Base-by-base conservation (phyloP, 2,888 invertebrate genomes). In the Polydrusus pterygomalis region DNA sequence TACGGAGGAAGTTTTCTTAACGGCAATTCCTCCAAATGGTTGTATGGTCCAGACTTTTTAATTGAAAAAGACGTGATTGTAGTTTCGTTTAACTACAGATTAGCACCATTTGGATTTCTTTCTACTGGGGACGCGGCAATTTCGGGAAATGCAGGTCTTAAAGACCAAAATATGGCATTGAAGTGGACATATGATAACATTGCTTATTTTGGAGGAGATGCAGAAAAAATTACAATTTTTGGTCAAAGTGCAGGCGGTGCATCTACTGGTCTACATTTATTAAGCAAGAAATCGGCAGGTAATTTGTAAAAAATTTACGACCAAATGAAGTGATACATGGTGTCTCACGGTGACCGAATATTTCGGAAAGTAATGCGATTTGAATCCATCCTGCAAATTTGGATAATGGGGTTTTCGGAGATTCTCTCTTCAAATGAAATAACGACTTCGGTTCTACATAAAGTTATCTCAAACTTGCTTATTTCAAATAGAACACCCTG, bases 111-210 rank as follows among this genome's bases (percentile, higher is more conserved):
- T 80, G 82, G 82, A 18, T 83, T 81, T 63, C 49, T 49, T 18
- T 49, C 49, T 18, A 49, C 49, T 0, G 49, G 18, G 2, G 49
- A 49, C 17, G 18, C 49, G 9, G 49, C 49, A 49, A 49, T 49
- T 49, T 18, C 18, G 7, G 49, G 49, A 10, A 49, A 49, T 49
- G 17, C 18, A 2, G 49, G 49, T 17, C 18, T 49, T 1, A 49
- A 49, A 18, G 49, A 49, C 8, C 49, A 49, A 49, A 18, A 18
- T 18, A 18, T 63, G 18, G 49, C 49, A 18, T 18, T 49, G 11
- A 68, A 70, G 15, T 82, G 82, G 82, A 69, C 81, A 2, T 74
- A 79, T 15, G 71, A 75, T 25, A 81, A 82, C 58, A 81, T 81
- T 15, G 40, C 51, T 40, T n/a, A 60, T 49, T 82, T 82, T 64